Base-by-base conservation (phyloP, 2,888 invertebrate species). In the Mamestra brassicae region DNA sequence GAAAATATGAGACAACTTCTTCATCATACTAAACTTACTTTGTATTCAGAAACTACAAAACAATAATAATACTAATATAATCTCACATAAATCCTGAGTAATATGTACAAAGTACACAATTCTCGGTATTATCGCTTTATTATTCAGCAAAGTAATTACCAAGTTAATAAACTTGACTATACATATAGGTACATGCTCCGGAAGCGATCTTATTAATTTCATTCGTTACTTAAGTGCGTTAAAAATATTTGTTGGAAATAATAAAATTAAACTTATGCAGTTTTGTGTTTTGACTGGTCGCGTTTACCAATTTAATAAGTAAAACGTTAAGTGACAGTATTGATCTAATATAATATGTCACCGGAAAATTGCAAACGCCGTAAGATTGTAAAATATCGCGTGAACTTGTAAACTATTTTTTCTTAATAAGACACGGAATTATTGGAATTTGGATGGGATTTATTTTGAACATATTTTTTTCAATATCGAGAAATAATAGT, bases 141-240 rank as follows among this genome's bases (percentile, higher is more conserved):
- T 84, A 81, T 84, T 63, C 76, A 69, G 47, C 58, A 58, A 71
- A 80, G 74, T 84, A 84, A 84, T 84, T 68, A 80, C 45, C 4
- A 50, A 71, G 70, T 67, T 81, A 71, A 75, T 71, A 81, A 81
- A 75, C 70, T 84, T 36, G 42, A 80, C n/a, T 62, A 75, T 80
- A 58, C n/a, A n/a, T n/a, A n/a, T n/a, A n/a, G n/a, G n/a, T 75
- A 75, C 42, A 26, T 26, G 17, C 38, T 78, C 47, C 45, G 69
- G 64, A 84, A 71, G 54, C 57, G 4, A 54, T 50, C 38, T 58
- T 75, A 80, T 50, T 81, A 61, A 76, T 63, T 75, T 36, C 50
- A n/a, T 70, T 45, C 0, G n/a, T 52, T 57, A 45, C 26, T 13
- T 38, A n/a, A 5, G 3, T 45, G 11, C 11, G 5, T 61, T 36